Percentiles rank a stretch among this genome's conserved stretches.
These are phyloP conservation scores for Meganola albula DNA, from an alignment of 2,888 invertebrate genomes.

Conservation along the genomic window DNA sequence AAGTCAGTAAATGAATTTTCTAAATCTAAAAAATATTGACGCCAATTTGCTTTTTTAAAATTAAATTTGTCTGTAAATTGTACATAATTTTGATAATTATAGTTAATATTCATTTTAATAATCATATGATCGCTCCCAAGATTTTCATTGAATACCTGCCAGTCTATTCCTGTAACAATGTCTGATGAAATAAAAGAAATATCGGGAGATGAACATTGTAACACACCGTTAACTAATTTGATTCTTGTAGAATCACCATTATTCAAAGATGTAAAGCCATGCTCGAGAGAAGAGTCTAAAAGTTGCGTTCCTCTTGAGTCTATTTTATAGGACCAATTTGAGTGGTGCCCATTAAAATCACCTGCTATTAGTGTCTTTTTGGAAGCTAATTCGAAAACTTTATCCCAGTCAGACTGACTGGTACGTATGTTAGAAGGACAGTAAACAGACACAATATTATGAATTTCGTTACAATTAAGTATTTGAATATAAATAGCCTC, in stretches of 20 bases:
- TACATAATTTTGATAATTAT: no score
- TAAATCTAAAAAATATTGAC: no score
- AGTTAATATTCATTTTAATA: conserved; percentile 2
- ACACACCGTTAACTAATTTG: not conserved
- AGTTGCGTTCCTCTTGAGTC: conserved; percentile 1
- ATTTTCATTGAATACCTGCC: conserved; percentile 1
- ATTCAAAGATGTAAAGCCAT: not conserved
- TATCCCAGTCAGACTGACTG: not conserved
- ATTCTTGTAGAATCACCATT: not conserved
- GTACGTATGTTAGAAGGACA: not conserved
- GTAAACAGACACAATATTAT: conserved; percentile 3
- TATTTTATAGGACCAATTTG: not conserved
- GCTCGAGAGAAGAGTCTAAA: not conserved
- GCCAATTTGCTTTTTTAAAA: no score
- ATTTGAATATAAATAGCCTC: conserved; percentile 4
- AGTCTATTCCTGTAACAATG: not conserved
- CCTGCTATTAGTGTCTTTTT: conserved; percentile 2
- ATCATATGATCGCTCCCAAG: conserved; percentile 1
- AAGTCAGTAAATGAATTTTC: no score
- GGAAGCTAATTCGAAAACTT: not conserved
- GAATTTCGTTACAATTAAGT: conserved; percentile 3
- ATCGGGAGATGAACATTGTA: not conserved
- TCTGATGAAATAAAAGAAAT: not conserved
- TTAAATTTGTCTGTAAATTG: no score
- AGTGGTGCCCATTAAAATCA: not conserved